phyloP scores from a whole-genome alignment of 1,140 invertebrate species.

The Dendrolimus kikuchii region DNA sequence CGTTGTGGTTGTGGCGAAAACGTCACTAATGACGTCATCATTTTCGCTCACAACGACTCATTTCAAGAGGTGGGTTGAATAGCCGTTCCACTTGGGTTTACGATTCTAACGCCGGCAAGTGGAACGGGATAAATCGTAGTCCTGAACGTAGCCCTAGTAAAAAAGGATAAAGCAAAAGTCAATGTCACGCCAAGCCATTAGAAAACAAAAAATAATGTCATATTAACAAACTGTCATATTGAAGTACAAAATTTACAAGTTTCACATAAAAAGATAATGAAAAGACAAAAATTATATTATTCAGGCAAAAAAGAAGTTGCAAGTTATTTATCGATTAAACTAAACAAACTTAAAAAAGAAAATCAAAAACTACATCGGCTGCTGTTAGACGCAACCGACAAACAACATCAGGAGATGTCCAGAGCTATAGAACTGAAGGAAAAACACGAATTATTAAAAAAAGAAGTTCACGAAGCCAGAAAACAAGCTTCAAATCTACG shows the following conservation, averaged over 20 bases:
- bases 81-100: too few relatives aligned
- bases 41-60: too few relatives aligned
- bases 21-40: too few relatives aligned
- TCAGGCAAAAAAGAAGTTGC: background rate
- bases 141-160: too few relatives aligned
- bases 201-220: background rate
- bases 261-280: conserved; percentile 13
- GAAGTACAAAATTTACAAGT: background rate
- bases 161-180: too few relatives aligned
- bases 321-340: conserved; percentile 11
- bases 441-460: conserved; percentile 32
- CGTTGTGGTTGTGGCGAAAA: too few relatives aligned
- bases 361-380: conserved; percentile 26
- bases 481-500: conserved; percentile 23
- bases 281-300: conserved; percentile 14
- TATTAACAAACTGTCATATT: too few relatives aligned
- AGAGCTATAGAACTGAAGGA: conserved; percentile 49
- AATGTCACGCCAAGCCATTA: too few relatives aligned
- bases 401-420: conserved; percentile 60
- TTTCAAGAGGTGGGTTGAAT: too few relatives aligned
- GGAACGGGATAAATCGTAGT: too few relatives aligned
- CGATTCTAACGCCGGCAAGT: too few relatives aligned
- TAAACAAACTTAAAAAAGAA: conserved; percentile 29
- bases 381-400: conserved; percentile 37
- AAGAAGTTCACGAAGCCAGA: conserved; percentile 32